phyloP scores from a whole-genome alignment of 2,797 vertebrate genomes.

The Pogoniulus pusillus region DNA sequence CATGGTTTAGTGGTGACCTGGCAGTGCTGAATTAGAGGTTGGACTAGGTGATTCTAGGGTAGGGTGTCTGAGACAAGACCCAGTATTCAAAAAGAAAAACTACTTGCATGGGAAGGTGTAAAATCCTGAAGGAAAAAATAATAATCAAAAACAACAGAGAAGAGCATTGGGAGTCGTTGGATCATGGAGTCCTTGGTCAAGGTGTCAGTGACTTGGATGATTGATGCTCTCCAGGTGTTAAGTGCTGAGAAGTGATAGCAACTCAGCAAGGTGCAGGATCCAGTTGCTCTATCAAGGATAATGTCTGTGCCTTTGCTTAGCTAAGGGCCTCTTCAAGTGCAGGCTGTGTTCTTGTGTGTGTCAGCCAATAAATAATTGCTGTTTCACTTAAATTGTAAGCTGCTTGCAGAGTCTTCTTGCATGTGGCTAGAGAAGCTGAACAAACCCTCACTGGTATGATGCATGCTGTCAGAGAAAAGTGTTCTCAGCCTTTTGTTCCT shows the following conservation, averaged over 20 bases:
- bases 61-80: neutral
- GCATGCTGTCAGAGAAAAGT: neutral
- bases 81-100: neutral
- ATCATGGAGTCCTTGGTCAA: neutral
- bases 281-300: neutral
- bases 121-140: neutral
- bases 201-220: neutral
- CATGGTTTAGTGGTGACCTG: too few relatives aligned
- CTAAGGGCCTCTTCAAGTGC: neutral
- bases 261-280: neutral
- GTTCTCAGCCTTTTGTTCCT: neutral
- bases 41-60: too few relatives aligned
- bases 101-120: neutral
- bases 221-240: neutral
- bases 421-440: neutral
- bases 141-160: neutral
- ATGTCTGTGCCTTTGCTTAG: neutral
- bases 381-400: neutral
- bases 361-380: neutral
- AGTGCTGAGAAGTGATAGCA: neutral
- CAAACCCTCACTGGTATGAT: neutral
- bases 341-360: neutral
- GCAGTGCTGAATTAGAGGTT: too few relatives aligned
- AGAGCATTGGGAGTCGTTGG: neutral
- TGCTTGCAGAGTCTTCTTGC: neutral